Percentiles rank a stretch among this genome's conserved stretches.
phyloP scores from a whole-genome alignment of 92 coral and sea anemone genomes.

The Zoanthus gigantus region DNA sequence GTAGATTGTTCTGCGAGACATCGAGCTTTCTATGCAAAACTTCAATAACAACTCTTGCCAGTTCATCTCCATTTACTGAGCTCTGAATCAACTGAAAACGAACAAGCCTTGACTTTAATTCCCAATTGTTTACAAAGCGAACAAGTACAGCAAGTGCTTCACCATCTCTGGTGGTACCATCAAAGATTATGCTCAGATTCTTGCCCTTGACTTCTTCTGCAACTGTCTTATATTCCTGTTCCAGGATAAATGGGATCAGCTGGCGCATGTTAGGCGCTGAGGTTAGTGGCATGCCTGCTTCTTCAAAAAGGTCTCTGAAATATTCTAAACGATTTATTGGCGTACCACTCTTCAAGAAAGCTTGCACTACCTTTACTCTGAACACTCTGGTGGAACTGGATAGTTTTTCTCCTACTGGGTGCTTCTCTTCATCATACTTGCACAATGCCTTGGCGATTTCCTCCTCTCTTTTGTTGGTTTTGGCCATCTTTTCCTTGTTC shows the following conservation, averaged over 20 bases:
- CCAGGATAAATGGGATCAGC: constrained; percentile 62
- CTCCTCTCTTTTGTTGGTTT: constrained; percentile 42
- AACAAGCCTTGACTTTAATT: constrained; percentile 38
- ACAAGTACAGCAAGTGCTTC: constrained; percentile 59
- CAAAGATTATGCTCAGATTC: constrained; percentile 54
- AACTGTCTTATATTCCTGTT: constrained; percentile 49
- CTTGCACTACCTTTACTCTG: constrained; percentile 57
- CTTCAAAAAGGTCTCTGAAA: constrained; percentile 54
- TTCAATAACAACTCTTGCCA: constrained; percentile 52
- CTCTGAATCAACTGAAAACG: constrained; percentile 54
- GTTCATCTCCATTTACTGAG: constrained; percentile 54
- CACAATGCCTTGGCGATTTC: constrained; percentile 57
- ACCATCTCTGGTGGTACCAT: constrained; percentile 63
- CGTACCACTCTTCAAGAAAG: constrained; percentile 59
- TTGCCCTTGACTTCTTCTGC: constrained; percentile 55
- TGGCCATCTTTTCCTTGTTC: constrained; percentile 22
- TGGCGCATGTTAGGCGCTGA: constrained; percentile 54
- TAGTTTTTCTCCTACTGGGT: constrained; percentile 50
- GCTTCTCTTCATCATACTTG: constrained; percentile 57
- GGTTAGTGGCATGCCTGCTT: constrained; percentile 60
- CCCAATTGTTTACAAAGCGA: constrained; percentile 54
- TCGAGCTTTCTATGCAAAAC: constrained; percentile 57
- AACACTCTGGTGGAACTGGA: constrained; percentile 41
- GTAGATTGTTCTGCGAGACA: constrained; percentile 42
- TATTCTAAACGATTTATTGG: constrained; percentile 55